These are phyloP conservation scores for Chionoecetes opilio DNA, from an alignment of 1,140 invertebrate species.

Conservation along the genomic window DNA sequence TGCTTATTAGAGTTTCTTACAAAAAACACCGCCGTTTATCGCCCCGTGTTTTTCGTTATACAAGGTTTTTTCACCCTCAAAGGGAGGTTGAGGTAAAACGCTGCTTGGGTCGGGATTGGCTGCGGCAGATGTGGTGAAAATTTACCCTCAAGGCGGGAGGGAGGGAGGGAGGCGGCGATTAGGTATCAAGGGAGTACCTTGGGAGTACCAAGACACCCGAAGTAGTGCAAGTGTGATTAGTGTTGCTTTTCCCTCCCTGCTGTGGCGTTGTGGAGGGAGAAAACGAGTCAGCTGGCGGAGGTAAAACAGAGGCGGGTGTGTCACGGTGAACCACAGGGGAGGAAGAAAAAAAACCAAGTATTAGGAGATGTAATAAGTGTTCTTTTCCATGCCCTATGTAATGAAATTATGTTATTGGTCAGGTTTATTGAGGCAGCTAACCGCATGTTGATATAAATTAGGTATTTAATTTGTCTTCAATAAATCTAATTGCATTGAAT, in stretches of 20 bases:
- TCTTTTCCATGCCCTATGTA: neutral
- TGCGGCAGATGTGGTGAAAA: neutral
- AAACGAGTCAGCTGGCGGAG: neutral
- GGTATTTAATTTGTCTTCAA: neutral
- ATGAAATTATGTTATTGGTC: neutral
- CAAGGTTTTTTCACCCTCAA: too few relatives aligned
- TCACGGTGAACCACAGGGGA: neutral
- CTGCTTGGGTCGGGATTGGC: neutral
- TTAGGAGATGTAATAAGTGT: neutral
- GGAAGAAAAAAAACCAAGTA: neutral
- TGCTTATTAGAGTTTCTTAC: too few relatives aligned
- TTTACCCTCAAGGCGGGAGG: neutral
- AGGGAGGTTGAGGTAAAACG: too few relatives aligned
- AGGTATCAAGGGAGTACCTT: neutral
- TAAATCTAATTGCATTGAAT: neutral
- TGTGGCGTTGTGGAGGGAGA: neutral
- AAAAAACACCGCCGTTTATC: too few relatives aligned
- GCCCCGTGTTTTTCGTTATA: too few relatives aligned
- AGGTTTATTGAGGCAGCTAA: neutral
- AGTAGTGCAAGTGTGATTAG: neutral
- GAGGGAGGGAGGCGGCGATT: neutral
- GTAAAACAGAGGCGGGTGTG: neutral
- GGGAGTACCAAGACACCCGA: too few relatives aligned
- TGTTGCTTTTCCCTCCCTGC: neutral
- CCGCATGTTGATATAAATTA: neutral